Base-by-base conservation (phyloP, 2,113 vertebrate species). In the Misgurnus mizolepis region DNA sequence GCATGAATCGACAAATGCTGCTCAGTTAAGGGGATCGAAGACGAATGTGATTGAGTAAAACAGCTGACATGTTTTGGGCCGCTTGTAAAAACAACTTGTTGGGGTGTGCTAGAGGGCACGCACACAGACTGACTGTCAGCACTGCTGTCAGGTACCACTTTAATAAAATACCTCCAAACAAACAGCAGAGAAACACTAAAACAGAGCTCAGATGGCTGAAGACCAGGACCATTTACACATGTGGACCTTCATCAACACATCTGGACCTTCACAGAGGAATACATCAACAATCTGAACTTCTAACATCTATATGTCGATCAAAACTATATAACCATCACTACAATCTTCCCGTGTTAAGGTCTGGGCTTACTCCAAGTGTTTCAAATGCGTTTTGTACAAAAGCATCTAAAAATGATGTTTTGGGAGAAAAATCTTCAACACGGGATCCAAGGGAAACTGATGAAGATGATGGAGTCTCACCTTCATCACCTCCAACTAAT, bases 101-200 rank as follows among this genome's bases (percentile, higher is more conserved):
- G n/a, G 65, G 55, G 70, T 88, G 82, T 84, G 86, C 71, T 58
- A 84, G 65, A 81, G 76, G 86, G 64, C 82, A 83, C 45, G 68
- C 69, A 77, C 39, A 78, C 6, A 62, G 74, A 61, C 69, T 83
- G 45, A 80, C 67, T 3, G 71, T 15, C 40, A 65, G 17, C 65
- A 55, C 67, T 18, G 60, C 65, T n/a, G 55, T 15, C 12, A 64
- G 11, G 8, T 79, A 60, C 67, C 61, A 72, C 39, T 50, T 58
- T 15, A 34, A 55, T 17, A 58, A 3, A 58, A 41, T 9, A 58
- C 17, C 73, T 56, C 58, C 43, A 9, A 3, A 70, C 34, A 27
- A 40, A 34, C 74, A 18, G 18, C 47, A 27, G 45, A 79, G 18
- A 14, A 41, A 22, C 9, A 14, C 76, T n/a, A 67, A 17, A 68